phyloP scores from a whole-genome alignment of 2,797 vertebrate species.

The Lepidocolaptes lacrymiger region DNA sequence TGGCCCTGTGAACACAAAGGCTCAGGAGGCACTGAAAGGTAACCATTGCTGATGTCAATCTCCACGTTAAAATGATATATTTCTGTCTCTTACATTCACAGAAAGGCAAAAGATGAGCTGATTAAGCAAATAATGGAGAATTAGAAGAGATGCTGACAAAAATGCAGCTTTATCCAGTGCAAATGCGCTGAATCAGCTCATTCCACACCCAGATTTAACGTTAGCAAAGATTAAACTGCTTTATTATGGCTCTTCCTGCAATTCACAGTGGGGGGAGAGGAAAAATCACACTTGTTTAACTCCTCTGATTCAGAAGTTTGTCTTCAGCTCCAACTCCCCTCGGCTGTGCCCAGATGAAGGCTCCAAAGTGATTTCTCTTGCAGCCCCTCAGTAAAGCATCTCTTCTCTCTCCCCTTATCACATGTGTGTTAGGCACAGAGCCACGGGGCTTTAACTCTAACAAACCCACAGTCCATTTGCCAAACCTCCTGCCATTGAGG shows the following conservation, averaged over 20 bases:
- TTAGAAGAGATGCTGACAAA: not conserved
- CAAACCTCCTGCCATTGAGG: not conserved
- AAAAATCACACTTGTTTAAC: constrained; percentile 12
- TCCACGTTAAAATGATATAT: not conserved
- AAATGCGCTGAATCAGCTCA: not conserved
- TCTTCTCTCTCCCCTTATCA: constrained; percentile 28
- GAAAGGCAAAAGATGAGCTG: not conserved
- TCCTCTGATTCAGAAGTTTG: constrained; percentile 12
- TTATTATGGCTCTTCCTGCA: not conserved
- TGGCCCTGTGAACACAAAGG: not conserved
- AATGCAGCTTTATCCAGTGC: not conserved
- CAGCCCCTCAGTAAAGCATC: constrained; percentile 16
- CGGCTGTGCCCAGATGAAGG: not conserved
- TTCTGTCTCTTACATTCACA: not conserved
- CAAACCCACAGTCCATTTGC: constrained; percentile 46
- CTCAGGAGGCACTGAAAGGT: not conserved
- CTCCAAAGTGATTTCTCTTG: constrained; percentile 40
- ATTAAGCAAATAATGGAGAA: not conserved
- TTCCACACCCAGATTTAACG: not conserved
- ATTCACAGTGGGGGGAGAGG: not conserved
- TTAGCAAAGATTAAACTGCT: not conserved
- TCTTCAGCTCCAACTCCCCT: not conserved
- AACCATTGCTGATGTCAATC: not conserved
- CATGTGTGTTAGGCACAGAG: not conserved
- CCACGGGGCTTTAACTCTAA: constrained; percentile 31